Conservation (phyloP, 2,888 invertebrate species). For the Oscheius sp. region DNA sequence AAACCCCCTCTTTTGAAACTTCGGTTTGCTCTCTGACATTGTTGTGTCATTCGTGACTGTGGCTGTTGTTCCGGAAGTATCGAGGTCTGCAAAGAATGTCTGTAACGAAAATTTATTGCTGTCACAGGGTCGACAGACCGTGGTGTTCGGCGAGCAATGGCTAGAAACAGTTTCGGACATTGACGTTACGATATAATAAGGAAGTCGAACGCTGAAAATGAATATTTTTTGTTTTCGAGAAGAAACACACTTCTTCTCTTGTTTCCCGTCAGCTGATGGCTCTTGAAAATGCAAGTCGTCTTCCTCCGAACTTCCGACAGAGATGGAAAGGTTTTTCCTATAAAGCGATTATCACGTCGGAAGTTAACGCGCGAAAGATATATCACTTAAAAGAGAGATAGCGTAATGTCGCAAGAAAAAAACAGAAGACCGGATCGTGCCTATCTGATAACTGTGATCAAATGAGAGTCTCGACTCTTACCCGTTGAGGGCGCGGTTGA, state of each 20-base stretch:
- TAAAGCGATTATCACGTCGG: conserved; percentile 1
- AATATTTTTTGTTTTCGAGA: not conserved
- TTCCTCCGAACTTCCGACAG: conserved; percentile 31
- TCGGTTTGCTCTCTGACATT: not conserved
- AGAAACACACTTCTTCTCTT: conserved; percentile 15
- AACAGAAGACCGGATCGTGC: conserved; percentile 25
- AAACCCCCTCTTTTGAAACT: conserved; percentile 6
- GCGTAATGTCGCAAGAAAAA: not conserved
- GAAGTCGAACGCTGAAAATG: conserved; percentile 7
- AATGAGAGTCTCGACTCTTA: conserved; percentile 1
- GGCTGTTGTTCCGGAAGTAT: conserved; percentile 20
- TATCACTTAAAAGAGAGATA: not conserved
- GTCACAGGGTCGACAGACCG: conserved; percentile 5
- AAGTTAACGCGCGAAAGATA: not conserved
- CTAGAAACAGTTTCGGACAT: conserved; percentile 25
- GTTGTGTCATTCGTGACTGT: conserved; percentile 16
- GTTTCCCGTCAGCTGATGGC: conserved; percentile 1
- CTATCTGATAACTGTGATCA: conserved; percentile 25
- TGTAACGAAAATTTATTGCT: conserved; percentile 1
- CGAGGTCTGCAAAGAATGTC: conserved; percentile 24
- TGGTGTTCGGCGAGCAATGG: conserved; percentile 13
- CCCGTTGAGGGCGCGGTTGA: conserved; percentile 14
- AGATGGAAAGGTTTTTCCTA: conserved; percentile 34
- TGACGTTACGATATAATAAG: conserved; percentile 30
- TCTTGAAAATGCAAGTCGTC: conserved; percentile 25